A percentile compares a stretch with the other conserved stretches of the same genome.
phyloP scores from a whole-genome alignment of 2,888 invertebrate genomes.

The Pasiphila rectangulata region DNA sequence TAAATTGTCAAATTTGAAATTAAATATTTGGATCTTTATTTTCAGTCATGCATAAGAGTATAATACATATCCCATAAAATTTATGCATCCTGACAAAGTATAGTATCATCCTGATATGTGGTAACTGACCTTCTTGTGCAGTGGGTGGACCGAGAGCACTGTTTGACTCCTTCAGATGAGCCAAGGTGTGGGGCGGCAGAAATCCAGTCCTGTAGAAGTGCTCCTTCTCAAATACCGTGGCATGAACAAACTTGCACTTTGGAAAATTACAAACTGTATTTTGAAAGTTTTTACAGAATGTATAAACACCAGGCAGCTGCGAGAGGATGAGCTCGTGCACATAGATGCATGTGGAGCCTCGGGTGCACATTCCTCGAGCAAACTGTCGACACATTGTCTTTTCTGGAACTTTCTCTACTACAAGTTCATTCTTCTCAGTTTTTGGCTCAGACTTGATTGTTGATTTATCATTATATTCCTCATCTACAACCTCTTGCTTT shows the following conservation, averaged over 20 bases:
- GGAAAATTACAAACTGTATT: conserved; percentile 49
- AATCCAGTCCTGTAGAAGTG: conserved; percentile 52
- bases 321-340: conserved; percentile 51
- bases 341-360: conserved; percentile 51
- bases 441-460: not conserved
- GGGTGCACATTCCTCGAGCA: conserved; percentile 53
- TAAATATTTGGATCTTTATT: too few species aligned
- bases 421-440: not conserved
- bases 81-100: too few species aligned
- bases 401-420: conserved; percentile 13
- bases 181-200: conserved; percentile 51
- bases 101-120: too few species aligned
- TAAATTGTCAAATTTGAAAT: too few species aligned
- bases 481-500: conserved; percentile 48
- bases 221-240: conserved; percentile 60
- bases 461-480: conserved; percentile 30
- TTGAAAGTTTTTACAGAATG: conserved; percentile 62
- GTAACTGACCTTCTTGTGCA: conserved; percentile 36
- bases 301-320: conserved; percentile 52
- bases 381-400: conserved; percentile 56
- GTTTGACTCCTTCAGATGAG: conserved; percentile 44
- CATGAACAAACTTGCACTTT: conserved; percentile 62
- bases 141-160: conserved; percentile 15
- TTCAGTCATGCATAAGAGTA: too few species aligned
- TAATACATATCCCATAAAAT: too few species aligned